These are phyloP conservation scores for Exephanes ischioxanthus DNA, from an alignment of 2,888 invertebrate species.

Conservation along the genomic window DNA sequence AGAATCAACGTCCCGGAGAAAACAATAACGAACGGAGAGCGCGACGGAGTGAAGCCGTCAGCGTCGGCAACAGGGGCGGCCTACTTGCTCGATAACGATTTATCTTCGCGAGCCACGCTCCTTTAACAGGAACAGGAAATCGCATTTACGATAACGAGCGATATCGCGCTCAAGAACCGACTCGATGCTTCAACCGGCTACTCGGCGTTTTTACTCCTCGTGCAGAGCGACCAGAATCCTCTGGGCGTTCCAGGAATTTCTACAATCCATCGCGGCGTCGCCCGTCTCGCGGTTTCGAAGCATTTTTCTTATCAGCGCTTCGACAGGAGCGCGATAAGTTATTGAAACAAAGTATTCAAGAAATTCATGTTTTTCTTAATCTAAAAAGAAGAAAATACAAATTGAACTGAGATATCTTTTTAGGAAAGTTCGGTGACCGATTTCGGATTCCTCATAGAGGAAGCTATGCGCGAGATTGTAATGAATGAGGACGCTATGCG, in stretches of 20 bases:
- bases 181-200: conserved; percentile 33
- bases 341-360: background rate
- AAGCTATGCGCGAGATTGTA: no score
- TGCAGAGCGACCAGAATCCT: background rate
- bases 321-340: background rate
- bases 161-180: conserved; percentile 76
- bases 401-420: background rate
- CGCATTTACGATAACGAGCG: conserved; percentile 74
- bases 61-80: conserved; percentile 65
- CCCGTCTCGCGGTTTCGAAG: background rate
- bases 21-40: conserved; percentile 50
- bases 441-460: no score
- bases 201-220: background rate
- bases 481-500: no score
- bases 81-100: conserved; percentile 76
- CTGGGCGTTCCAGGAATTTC: conserved; percentile 32
- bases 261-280: conserved; percentile 11
- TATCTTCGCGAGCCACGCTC: conserved; percentile 80
- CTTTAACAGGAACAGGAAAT: conserved; percentile 84
- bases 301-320: background rate
- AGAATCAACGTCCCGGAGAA: conserved; percentile 51
- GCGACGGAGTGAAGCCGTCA: conserved; percentile 57
- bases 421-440: no score
- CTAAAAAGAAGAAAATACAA: no score
- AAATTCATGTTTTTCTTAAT: background rate